Base-by-base conservation (phyloP, 2,888 invertebrate genomes). In the Drosophila setosimentum region DNA sequence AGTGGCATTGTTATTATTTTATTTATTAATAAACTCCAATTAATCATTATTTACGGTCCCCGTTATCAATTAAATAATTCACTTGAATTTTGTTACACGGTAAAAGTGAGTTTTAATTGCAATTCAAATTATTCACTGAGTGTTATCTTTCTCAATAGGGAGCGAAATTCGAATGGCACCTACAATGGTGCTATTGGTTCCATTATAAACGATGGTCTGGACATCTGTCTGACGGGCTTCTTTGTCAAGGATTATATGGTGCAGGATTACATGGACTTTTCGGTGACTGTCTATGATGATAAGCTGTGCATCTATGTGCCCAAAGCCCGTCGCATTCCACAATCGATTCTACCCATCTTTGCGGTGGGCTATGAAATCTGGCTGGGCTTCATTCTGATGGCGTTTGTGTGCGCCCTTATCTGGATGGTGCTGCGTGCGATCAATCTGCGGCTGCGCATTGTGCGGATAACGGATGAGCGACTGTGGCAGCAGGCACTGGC, bases 171-270 rank as follows among this genome's bases (percentile, higher is more conserved):
- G 0, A 85, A 93, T 74, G 93, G 93, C 10, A 90, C 91, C 11
- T 92, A 92, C 40, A 93, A 91, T 27, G 94, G 94, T 3, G 92
- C 91, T 10, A 91, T 94, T 13, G 93, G 92, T n/a, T 92, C 92
- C 11, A 83, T 93, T 13, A 78, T 92, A 3, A 84, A 80, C 10
- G 89, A 90, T 24, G 88, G 92, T 51, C 79, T 92, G 57, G 94
- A 94, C 72, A 89, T 93, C 18, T 91, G 92, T 42, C 69, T 93
- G 42, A 93, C 93, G 1, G 93, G 93, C 24, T 92, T 93, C 73
- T 94, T 94, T 72, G 90, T 94, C 16, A 94, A 94, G 81, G 93
- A 93, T 61, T 94, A 94, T 70, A 82, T 92, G 72, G 92, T 92
- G 50, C 87, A 91, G 5, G 91, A 93, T 30, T 87, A 76, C 60